phyloP scores from a whole-genome alignment of 2,797 vertebrate genomes.

The Pseudocheirus occidentalis region DNA sequence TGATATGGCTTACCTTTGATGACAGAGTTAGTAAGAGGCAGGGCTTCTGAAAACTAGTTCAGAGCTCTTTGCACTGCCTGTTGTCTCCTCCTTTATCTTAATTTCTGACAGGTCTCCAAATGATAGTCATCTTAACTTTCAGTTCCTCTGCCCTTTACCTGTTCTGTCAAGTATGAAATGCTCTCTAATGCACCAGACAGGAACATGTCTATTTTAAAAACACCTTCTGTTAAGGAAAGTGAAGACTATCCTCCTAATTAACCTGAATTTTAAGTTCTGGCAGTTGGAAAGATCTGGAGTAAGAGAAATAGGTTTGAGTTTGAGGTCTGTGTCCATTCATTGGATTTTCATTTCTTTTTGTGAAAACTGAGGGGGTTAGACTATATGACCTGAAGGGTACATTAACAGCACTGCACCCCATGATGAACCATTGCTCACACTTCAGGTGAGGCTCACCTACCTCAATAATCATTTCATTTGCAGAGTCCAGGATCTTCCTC shows the following conservation, averaged over 20 bases:
- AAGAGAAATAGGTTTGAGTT: neutral
- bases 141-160: slow-evolving; percentile 61
- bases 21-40: neutral
- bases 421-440: neutral
- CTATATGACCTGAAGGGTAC: neutral
- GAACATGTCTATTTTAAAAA: neutral
- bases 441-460: neutral
- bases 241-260: neutral
- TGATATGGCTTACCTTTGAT: neutral
- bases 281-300: neutral
- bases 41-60: neutral
- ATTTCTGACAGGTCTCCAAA: slow-evolving; percentile 61
- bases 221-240: neutral
- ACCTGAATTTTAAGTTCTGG: neutral
- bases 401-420: neutral
- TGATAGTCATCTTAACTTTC: slow-evolving; percentile 56
- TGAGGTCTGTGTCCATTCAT: neutral
- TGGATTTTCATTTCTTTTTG: neutral
- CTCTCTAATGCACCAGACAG: neutral
- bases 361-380: neutral
- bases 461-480: neutral
- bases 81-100: slow-evolving; percentile 41
- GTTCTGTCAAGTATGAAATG: slow-evolving; percentile 11
- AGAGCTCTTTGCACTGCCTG: neutral
- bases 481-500: neutral